These are phyloP conservation scores for Macroramphosus scolopax DNA, from an alignment of 2,797 vertebrate species.

Conservation along the genomic window DNA sequence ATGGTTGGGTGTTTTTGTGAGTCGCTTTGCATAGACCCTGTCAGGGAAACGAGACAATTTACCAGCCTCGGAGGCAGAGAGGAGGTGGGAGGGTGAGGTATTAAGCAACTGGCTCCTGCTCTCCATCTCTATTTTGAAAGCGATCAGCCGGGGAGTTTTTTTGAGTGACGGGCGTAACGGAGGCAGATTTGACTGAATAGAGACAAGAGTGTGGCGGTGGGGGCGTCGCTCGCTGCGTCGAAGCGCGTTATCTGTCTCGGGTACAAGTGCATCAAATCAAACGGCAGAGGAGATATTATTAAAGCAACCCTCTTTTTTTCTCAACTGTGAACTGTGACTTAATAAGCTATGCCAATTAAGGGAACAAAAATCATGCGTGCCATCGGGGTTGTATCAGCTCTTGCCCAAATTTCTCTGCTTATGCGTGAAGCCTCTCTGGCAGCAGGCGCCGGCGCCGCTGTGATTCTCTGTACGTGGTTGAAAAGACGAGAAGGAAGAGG, in stretches of 20 bases:
- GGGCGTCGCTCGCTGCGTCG: conserved; percentile 44
- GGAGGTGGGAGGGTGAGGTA: conserved; percentile 58
- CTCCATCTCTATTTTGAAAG: conserved; percentile 75
- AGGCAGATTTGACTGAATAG: conserved; percentile 78
- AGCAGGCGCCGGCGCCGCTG: conserved; percentile 27
- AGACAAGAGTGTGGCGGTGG: conserved; percentile 68
- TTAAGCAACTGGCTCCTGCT: conserved; percentile 68
- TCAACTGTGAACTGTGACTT: conserved; percentile 73
- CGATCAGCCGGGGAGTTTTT: conserved; percentile 59
- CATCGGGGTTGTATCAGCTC: conserved; percentile 68
- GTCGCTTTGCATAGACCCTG: conserved; percentile 66
- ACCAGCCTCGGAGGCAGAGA: conserved; percentile 51
- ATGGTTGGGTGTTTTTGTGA: conserved; percentile 65
- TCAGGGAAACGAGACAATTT: conserved; percentile 70
- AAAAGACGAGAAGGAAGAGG: conserved; percentile 16
- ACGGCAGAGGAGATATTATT: conserved; percentile 73
- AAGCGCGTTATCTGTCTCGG: conserved; percentile 67
- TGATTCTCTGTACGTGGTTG: conserved; percentile 25
- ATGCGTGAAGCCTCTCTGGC: conserved; percentile 60
- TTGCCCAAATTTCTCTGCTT: conserved; percentile 64
- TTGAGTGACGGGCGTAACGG: conserved; percentile 78
- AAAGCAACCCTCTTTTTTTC: conserved; percentile 65
- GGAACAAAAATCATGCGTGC: conserved; percentile 74
- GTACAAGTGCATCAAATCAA: conserved; percentile 77
- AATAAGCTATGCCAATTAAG: conserved; percentile 77